Conservation (phyloP, 2,797 vertebrate species). For the Tokudaia tokunoshimensis region DNA sequence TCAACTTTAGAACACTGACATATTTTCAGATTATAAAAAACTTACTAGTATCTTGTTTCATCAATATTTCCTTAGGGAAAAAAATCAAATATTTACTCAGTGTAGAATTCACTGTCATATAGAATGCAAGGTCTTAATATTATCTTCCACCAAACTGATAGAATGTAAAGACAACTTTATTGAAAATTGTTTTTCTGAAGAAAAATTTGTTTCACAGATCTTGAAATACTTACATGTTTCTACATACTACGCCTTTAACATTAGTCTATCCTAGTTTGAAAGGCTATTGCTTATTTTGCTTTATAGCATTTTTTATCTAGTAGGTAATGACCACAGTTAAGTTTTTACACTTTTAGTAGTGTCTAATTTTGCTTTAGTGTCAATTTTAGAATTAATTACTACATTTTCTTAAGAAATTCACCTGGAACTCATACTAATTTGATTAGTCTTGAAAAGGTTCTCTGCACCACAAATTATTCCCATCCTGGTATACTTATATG, state of each 20-base stretch:
- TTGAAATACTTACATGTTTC: neutral
- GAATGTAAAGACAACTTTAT: neutral
- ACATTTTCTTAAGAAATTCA: neutral
- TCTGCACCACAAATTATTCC: neutral
- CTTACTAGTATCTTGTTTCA: neutral
- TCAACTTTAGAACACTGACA: neutral
- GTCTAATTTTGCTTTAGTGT: constrained; percentile 32
- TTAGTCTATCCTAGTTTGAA: neutral
- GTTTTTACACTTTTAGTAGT: constrained; percentile 28
- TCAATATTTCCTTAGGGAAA: neutral
- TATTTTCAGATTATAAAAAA: neutral
- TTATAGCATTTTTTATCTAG: neutral
- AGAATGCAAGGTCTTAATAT: neutral
- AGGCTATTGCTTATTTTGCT: neutral
- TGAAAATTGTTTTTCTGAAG: neutral
- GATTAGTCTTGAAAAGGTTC: constrained; percentile 37
- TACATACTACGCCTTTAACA: neutral
- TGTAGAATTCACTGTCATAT: neutral
- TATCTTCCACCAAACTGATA: neutral
- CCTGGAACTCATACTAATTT: neutral
- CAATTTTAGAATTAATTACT: constrained; percentile 48
- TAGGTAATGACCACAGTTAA: neutral
- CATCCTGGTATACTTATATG: neutral
- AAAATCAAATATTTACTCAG: neutral
- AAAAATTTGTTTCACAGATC: neutral